A percentile compares a stretch with the other conserved stretches of the same genome.
Evolutionary conservation across 2,888 invertebrate species (phyloP).

Genomic region (Oscheius sp.): DNA sequence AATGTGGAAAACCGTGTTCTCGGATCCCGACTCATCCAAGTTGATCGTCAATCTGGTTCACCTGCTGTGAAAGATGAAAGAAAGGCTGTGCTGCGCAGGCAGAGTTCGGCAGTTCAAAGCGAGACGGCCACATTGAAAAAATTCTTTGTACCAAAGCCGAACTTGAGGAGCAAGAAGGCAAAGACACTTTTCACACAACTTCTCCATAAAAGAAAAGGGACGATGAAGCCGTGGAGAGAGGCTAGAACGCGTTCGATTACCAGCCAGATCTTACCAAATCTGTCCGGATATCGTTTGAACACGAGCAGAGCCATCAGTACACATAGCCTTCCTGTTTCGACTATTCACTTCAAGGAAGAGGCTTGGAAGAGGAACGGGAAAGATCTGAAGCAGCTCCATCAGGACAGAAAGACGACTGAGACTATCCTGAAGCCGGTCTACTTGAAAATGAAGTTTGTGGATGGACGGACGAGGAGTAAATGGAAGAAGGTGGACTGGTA

Average conservation of each 20-base stretch:
- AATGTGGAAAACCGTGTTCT: background rate
- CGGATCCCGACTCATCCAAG: background rate
- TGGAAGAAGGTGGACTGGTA: background rate
- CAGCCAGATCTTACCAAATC: background rate
- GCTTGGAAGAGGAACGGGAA: constrained; percentile 6
- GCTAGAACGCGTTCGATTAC: background rate
- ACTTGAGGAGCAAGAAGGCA: background rate
- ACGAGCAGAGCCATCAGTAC: background rate
- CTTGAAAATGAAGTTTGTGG: constrained; percentile 14
- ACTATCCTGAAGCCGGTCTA: constrained; percentile 21
- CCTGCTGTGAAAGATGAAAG: too few species aligned
- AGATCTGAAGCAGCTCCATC: background rate
- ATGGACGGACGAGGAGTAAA: background rate
- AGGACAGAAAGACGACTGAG: constrained; percentile 5
- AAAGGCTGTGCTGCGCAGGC: too few species aligned
- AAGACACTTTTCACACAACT: constrained; percentile 16
- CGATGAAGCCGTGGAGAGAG: constrained; percentile 25
- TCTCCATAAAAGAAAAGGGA: constrained; percentile 14
- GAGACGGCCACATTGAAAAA: too few species aligned
- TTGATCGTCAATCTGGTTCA: too few species aligned
- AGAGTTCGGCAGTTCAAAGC: too few species aligned
- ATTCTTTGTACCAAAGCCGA: too few species aligned
- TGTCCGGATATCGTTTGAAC: background rate
- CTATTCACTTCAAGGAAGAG: background rate
- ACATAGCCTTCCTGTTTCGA: background rate